Percentiles rank a stretch among this genome's conserved stretches.
Evolutionary conservation across 2,888 invertebrate genomes (phyloP).

Genomic region (Microctonus hyperodae): DNA sequence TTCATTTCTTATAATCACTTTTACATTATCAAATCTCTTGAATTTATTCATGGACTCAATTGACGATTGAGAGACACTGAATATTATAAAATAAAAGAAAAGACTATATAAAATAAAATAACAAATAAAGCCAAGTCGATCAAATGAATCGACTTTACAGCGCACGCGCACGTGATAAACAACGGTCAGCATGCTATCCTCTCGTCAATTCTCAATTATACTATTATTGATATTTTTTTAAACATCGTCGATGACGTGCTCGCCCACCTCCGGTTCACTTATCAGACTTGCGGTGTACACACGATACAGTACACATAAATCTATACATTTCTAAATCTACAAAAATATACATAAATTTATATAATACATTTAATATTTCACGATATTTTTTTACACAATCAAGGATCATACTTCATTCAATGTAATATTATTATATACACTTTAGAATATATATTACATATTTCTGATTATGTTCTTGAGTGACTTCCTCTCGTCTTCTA

Average conservation of each 20-base stretch:
- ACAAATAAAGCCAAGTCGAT: constrained; percentile 12
- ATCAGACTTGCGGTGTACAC: not conserved
- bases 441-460: too few species aligned
- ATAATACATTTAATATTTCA: not conserved
- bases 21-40: not conserved
- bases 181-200: constrained; percentile 49
- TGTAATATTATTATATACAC: too few species aligned
- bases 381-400: not conserved
- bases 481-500: not conserved
- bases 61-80: constrained; percentile 32
- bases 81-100: constrained; percentile 7
- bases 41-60: not conserved
- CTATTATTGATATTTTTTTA: constrained; percentile 50
- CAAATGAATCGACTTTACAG: constrained; percentile 27
- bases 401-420: not conserved
- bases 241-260: constrained; percentile 41
- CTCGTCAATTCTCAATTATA: constrained; percentile 56
- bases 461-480: not conserved
- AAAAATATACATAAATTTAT: not conserved
- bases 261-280: constrained; percentile 13
- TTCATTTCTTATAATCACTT: constrained; percentile 10
- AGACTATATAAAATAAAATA: not conserved
- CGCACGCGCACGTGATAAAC: constrained; percentile 37
- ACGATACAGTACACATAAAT: not conserved
- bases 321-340: not conserved